Conservation (phyloP, 2,113 vertebrate genomes). For the Pithys albifrons region DNA sequence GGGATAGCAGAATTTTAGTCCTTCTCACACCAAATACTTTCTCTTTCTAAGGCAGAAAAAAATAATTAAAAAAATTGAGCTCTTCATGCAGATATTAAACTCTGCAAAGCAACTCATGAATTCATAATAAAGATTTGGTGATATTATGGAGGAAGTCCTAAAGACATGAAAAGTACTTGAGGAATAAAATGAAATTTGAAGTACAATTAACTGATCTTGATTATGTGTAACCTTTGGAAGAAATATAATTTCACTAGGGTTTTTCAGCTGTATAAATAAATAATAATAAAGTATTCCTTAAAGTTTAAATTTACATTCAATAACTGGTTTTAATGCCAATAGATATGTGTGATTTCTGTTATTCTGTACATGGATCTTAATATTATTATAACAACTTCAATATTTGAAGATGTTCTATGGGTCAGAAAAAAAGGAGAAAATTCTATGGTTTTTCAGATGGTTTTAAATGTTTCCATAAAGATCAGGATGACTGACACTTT, state of each 20-base stretch:
- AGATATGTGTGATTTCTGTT: background rate
- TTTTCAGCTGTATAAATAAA: conserved; percentile 17
- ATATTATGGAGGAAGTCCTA: background rate
- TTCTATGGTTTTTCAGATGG: background rate
- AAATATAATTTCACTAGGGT: background rate
- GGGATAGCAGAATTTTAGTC: background rate
- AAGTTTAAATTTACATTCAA: background rate
- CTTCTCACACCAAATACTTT: background rate
- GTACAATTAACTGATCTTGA: conserved; percentile 4
- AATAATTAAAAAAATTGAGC: background rate
- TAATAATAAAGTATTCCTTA: background rate
- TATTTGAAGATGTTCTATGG: background rate
- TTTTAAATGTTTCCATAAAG: background rate
- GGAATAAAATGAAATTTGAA: conserved; percentile 12
- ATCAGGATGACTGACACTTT: background rate
- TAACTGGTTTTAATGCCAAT: background rate
- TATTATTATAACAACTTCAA: background rate
- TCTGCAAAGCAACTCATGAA: background rate
- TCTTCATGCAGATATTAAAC: background rate
- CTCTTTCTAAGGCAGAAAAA: background rate
- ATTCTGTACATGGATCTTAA: background rate
- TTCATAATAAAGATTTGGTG: background rate
- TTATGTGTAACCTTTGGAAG: background rate
- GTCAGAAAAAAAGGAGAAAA: background rate
- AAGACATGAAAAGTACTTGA: background rate